Evolutionary conservation across 2,888 invertebrate genomes (phyloP), one percentile per base, ranked within the genome.

Genomic region (Dryobotodes eremita): DNA sequence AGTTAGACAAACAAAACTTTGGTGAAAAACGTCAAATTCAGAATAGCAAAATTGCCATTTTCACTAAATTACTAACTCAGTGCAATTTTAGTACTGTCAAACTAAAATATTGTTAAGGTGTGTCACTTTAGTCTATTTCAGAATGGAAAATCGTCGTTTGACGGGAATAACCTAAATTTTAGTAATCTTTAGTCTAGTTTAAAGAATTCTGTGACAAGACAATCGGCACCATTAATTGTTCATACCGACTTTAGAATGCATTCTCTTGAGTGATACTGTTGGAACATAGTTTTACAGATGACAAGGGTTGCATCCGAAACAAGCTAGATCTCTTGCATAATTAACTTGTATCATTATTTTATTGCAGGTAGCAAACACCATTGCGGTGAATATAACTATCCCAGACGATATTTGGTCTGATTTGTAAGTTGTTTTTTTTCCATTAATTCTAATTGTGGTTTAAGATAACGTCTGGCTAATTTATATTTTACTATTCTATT

Each of bases 301-400:
- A 72, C n/a, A 69, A 69, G n/a, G n/a, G n/a, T 13, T 23, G 11
- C 31, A 36, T 48, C 6, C 23, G 31, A 66, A n/a, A 48, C 23
- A 48, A 48, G 6, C 17, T 31, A 36, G 2, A 13, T 13, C 11
- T 31, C 17, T 69, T 36, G 15, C 17, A 11, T n/a, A 36, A 57
- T 46, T 75, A 48, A 42, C 17, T 31, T n/a, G 8, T 23, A 17
- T 20, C 20, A 15, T 77, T 71, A 15, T 53, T 62, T 69, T 15
- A 50, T 84, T 84, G 42, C 73, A 82, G 82, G 69, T 59, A 48
- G 31, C 50, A n/a, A 55, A 13, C 31, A 53, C 61, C 15, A 48
- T 4, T 15, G 85, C 80, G 6, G n/a, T n/a, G 2, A n/a, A 26
- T 17, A 1, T 50, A 2, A 2, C 0, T 0, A 48, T 82, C 6